Base-by-base conservation (phyloP, 2,888 invertebrate genomes). In the Cerastis leucographa region DNA sequence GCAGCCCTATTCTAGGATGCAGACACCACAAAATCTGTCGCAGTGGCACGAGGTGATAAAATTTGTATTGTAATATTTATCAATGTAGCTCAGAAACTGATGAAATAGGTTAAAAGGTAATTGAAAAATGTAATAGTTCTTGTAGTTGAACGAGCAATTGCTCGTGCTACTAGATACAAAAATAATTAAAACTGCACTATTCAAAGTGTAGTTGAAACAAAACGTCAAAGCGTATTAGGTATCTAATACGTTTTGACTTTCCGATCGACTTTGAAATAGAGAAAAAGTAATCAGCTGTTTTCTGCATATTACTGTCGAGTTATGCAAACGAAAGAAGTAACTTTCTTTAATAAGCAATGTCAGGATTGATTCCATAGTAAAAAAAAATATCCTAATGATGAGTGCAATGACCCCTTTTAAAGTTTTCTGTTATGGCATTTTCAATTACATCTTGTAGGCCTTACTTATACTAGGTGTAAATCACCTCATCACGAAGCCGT, bases 71-170 rank as follows among this genome's bases (percentile, higher is more conserved):
- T 11, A n/a, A n/a, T 54, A n/a, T 54, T 54, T 54, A 2, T n/a
- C n/a, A 12, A 54, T n/a, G 3, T 44, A 2, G 12, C 66, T 46
- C n/a, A 67, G 68, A 35, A 12, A 46, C n/a, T 35, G 46, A 22
- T 40, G 9, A 69, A 17, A 14, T 25, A 68, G 8, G 25, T 25
- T 25, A n/a, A 56, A 56, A 11, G 7, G n/a, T 40, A 25, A 40
- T 68, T 67, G 35, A 71, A 71, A 46, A 35, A 12, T 46, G 7
- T 25, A 44, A 29, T 44, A 64, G n/a, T 46, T 19, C 70, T 49
- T 5, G 25, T 51, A 25, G 25, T 14, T 65, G 49, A 49, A 19
- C 49, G 40, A 25, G 51, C 35, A 17, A n/a, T 71, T 8, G 17
- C 8, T 42, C 29, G 29, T 25, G 56, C 12, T 11, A 11, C 11